Evolutionary conservation across 2,888 invertebrate genomes (phyloP), one percentile per base, ranked within the genome.

Genomic region (Idaea biselata): DNA sequence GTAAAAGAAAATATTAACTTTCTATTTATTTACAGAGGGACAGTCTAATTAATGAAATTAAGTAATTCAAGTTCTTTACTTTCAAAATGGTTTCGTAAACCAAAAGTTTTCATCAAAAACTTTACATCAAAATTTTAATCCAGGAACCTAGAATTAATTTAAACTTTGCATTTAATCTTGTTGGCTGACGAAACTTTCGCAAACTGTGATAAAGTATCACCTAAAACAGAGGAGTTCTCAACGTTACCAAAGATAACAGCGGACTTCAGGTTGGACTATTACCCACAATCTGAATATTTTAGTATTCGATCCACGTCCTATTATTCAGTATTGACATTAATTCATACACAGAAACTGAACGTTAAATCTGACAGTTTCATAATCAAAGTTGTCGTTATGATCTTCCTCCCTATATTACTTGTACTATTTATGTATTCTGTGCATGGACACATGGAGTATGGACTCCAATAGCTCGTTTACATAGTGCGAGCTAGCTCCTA

Each of bases 161-260:
- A 89, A 89, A 89, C 89, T 90, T 89, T 87, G 77, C 83, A 85
- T 88, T 89, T 88, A 89, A 89, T 89, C 88, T 88, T 84, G 86
- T 89, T 87, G 85, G 84, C 84, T 82, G 80, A 82, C 78, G 81
- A 83, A 89, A 89, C 81, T 89, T 89, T 83, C 71, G 78, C 80
- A 80, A 86, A 87, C 80, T 86, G 80, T 86, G 87, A 87, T 89
- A 86, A 89, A 90, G 86, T 86, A 87, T 85, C 81, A 83, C 83
- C 89, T 84, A 86, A 87, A 87, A 84, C 79, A 84, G 81, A 80
- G 79, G 80, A 86, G 79, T 79, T 82, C 75, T 77, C 75, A 76
- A 77, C 80, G 76, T 83, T 82, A 83, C 80, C 76, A 81, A 75
- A 82, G 83, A 84, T 84, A 83, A 83, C 77, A 70, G 18, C 14